Conservation (phyloP, 2,888 invertebrate species). For the Leucozona laternaria region DNA sequence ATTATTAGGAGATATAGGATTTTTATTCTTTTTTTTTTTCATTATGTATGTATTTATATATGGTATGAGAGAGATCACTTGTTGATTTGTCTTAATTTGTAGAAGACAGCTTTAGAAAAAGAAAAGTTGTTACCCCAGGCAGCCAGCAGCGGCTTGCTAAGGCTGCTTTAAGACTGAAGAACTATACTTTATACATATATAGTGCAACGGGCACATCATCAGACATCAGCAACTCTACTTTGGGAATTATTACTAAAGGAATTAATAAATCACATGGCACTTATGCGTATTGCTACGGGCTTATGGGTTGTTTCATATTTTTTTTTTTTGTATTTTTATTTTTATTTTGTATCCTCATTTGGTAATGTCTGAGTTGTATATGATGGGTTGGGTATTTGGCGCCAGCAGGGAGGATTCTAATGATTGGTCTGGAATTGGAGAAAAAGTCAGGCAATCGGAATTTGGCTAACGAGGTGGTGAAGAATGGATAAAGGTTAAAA, state of each 20-base stretch:
- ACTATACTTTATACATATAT: not conserved
- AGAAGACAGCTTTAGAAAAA: conserved; percentile 66
- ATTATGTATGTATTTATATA: not conserved
- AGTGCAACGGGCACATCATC: conserved; percentile 10
- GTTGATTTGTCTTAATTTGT: conserved; percentile 76
- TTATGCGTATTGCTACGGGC: conserved; percentile 39
- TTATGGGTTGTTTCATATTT: conserved; percentile 35
- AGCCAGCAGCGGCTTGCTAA: not conserved
- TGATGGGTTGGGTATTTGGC: conserved; percentile 68
- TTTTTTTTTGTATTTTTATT: conserved; percentile 2
- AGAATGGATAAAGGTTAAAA: conserved; percentile 12
- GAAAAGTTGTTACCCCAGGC: conserved; percentile 52
- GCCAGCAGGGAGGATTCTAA: conserved; percentile 62
- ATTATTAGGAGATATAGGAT: conserved; percentile 62
- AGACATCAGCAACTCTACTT: conserved; percentile 56
- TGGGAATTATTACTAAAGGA: conserved; percentile 74
- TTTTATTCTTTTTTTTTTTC: conserved; percentile 17
- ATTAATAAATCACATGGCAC: conserved; percentile 73
- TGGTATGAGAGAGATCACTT: conserved; percentile 46
- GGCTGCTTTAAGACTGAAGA: not conserved
- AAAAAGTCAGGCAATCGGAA: conserved; percentile 33
- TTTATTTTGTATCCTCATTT: conserved; percentile 53
- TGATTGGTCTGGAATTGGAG: conserved; percentile 48
- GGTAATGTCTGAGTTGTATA: conserved; percentile 59
- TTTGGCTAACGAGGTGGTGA: conserved; percentile 33